Conservation (phyloP, 2,797 vertebrate genomes). For the Danio tinwini region DNA sequence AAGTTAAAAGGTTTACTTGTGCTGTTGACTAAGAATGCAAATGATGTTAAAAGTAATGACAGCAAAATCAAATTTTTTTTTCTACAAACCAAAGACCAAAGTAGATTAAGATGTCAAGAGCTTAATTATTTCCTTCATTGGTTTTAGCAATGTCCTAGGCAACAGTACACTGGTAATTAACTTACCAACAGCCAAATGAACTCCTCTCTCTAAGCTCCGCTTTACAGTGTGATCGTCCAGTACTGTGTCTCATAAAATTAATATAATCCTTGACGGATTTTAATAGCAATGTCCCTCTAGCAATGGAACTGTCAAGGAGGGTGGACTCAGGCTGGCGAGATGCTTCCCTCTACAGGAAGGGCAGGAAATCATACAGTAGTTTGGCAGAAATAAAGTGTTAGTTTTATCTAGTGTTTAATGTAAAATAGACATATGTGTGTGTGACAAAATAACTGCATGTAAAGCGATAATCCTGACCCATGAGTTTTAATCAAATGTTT, state of each 20-base stretch:
- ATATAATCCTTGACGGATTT: constrained; percentile 74
- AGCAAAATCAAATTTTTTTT: background rate
- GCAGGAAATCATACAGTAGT: background rate
- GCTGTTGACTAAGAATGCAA: background rate
- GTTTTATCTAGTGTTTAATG: background rate
- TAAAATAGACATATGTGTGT: too few relatives aligned
- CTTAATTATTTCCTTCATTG: constrained; percentile 39
- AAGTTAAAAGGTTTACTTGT: background rate
- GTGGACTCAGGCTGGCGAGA: constrained; percentile 62
- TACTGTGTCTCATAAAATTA: constrained; percentile 67
- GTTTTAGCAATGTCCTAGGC: constrained; percentile 48
- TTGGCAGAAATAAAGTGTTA: background rate
- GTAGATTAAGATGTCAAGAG: constrained; percentile 6
- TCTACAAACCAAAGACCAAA: background rate
- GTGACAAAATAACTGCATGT: too few relatives aligned
- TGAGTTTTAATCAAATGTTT: background rate
- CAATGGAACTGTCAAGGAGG: constrained; percentile 65
- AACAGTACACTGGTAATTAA: constrained; percentile 64
- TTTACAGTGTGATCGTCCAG: constrained; percentile 68
- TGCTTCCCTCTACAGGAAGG: constrained; percentile 58
- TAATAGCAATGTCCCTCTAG: constrained; percentile 62
- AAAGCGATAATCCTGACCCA: too few relatives aligned
- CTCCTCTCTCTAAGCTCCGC: constrained; percentile 65
- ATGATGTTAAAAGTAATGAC: background rate
- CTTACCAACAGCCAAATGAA: constrained; percentile 68